Base-by-base conservation (phyloP, 1,140 invertebrate genomes). In the Ptiloglossa arizonensis region DNA sequence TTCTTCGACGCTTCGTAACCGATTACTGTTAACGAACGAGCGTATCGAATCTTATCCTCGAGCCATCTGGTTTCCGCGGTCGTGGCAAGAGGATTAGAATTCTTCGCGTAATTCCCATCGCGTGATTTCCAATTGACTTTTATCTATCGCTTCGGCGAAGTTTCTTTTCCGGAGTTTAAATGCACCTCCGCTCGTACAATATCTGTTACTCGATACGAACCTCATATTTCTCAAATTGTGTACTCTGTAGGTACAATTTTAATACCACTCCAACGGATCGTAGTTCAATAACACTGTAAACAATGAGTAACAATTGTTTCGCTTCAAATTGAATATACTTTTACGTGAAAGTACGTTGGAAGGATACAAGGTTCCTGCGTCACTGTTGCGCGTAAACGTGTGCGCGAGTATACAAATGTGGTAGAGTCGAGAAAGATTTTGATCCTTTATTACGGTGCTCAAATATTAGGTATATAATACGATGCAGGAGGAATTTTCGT, bases 11-110 rank as follows among this genome's bases (percentile, higher is more conserved):
- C n/a, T 17, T 46, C 19, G 50, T 73, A 71, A 46, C 52, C 13
- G 63, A 83, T 70, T 29, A 54, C 22, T 78, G 32, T 15, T 56
- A 77, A 77, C 13, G 32, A 77, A 67, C 56, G n/a, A 77, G 13
- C 27, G 41, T 46, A 81, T 60, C 60, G 54, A 46, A 80, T 71
- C 24, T 76, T 81, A 80, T 82, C 52, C 52, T 46, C 29, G 24
- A 60, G 6, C 13, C 46, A 63, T 77, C 35, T 71, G 1, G 38
- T 75, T 79, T 80, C 57, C 35, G 46, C 15, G 56, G 68, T 62
- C 54, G 13, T 52, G 13, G 17, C 54, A 71, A 54, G 19, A 32
- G 38, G 57, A 67, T 75, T 80, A 80, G 46, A 71, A 79, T 77
- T 77, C 46, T 48, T 64, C 29, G 24, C 48, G 63, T 15, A 62